Base-by-base conservation (phyloP, 2,888 invertebrate species). In the Subacronicta megacephala region DNA sequence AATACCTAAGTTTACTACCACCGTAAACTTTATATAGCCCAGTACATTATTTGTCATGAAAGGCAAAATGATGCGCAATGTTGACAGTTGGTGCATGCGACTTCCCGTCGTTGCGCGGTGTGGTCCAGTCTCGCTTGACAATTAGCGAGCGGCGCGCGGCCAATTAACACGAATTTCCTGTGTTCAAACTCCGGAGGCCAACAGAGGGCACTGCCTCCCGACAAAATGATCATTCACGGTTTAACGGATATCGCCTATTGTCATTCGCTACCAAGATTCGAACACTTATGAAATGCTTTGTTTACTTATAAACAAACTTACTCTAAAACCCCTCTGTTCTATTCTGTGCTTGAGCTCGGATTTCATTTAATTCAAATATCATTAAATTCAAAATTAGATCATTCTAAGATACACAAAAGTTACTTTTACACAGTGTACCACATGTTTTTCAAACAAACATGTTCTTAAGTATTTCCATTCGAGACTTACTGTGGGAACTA, bases 161-260 rank as follows among this genome's bases (percentile, higher is more conserved):
- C 90, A 93, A 93, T 94, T 94, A 93, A 89, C 92, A 89, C 87
- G 84, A 91, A 92, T 92, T 89, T 94, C 94, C 93, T 91, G 93
- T 90, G 89, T 80, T 82, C 84, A 82, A 84, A 85, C 87, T 77
- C 74, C 83, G 77, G 75, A 66, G 81, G 80, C 78, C 84, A 80
- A 46, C 76, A 68, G 83, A 83, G 88, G 86, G 82, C 89, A 86
- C 81, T 85, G 87, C 80, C 85, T 78, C 80, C 74, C 70, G 67
- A 76, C 80, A 75, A 79, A 66, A 72, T 68, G 54, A 68, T 72
- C 73, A 65, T 76, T 81, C 78, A 81, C 72, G 72, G 58, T 74
- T 73, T 65, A 73, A 68, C 72, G 72, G 63, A 68, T 62, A 67
- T 56, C 57, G 54, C 54, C 67, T 72, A 78, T 76, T 76, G 80